A percentile compares a stretch with the other conserved stretches of the same genome.
phyloP scores from a whole-genome alignment of 2,888 invertebrate species.

The Acronicta psi region DNA sequence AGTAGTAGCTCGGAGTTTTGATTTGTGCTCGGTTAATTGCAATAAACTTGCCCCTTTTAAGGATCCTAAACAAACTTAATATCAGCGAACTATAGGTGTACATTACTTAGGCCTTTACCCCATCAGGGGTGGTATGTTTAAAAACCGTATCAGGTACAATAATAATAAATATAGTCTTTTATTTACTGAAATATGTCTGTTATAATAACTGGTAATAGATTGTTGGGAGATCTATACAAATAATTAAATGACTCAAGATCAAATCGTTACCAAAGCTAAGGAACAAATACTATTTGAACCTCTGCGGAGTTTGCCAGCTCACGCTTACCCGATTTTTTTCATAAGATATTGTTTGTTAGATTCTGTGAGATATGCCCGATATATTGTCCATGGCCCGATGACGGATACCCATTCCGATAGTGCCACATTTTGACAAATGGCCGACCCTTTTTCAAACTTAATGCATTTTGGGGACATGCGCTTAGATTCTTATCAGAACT shows the following conservation, averaged over 20 bases:
- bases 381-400: slow-evolving; percentile 80
- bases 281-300: slow-evolving; percentile 8
- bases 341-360: slow-evolving; percentile 67
- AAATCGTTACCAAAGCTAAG: slow-evolving; percentile 1
- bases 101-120: no score
- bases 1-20: no score
- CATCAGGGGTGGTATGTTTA: no score
- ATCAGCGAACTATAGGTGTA: no score
- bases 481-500: slow-evolving; percentile 71
- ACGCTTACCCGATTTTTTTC: slow-evolving; percentile 45
- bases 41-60: no score
- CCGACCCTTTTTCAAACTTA: slow-evolving; percentile 79
- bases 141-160: no score
- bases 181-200: no score
- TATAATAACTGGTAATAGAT: slow-evolving; percentile 7
- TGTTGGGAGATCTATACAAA: neutral
- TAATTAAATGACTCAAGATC: neutral
- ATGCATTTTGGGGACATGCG: slow-evolving; percentile 73
- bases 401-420: slow-evolving; percentile 83
- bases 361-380: slow-evolving; percentile 81
- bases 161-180: no score
- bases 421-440: slow-evolving; percentile 87
- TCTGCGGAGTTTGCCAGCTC: slow-evolving; percentile 26
- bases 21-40: no score
- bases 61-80: no score